Evolutionary conservation across 2,888 invertebrate species (phyloP).

Genomic region (Volucella inflata): DNA sequence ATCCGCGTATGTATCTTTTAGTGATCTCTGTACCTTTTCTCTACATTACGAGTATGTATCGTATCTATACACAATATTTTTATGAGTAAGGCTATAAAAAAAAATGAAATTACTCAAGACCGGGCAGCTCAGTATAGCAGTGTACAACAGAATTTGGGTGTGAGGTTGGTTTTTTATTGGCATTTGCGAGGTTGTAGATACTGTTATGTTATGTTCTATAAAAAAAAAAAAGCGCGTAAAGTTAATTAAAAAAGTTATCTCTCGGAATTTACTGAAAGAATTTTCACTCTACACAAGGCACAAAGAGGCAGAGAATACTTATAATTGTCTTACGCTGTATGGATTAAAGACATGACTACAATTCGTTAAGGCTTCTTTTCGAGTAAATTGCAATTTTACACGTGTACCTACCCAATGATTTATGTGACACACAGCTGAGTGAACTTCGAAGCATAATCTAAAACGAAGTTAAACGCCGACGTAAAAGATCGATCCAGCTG

Average conservation of each 20-base stretch:
- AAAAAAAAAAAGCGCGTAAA: constrained; percentile 15
- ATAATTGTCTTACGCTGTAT: too few relatives aligned
- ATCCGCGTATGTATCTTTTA: neutral
- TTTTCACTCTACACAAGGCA: too few relatives aligned
- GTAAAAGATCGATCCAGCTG: too few relatives aligned
- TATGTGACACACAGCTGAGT: too few relatives aligned
- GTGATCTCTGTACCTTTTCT: neutral
- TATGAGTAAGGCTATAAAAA: constrained; percentile 24
- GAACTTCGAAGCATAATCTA: too few relatives aligned
- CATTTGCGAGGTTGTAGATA: neutral
- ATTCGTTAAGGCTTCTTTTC: too few relatives aligned
- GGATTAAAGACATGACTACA: too few relatives aligned
- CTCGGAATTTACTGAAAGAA: neutral
- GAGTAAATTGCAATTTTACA: too few relatives aligned
- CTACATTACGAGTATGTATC: neutral
- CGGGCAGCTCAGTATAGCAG: too few relatives aligned
- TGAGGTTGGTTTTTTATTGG: constrained; percentile 45
- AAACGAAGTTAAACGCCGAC: too few relatives aligned
- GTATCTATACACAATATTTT: neutral
- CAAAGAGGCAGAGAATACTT: too few relatives aligned
- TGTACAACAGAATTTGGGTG: constrained; percentile 20
- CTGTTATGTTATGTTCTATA: constrained; percentile 13
- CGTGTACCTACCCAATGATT: too few relatives aligned
- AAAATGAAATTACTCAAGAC: constrained; percentile 42
- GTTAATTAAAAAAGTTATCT: constrained; percentile 4